phyloP scores from a whole-genome alignment of 2,113 vertebrate species.

The Ophiodon elongatus region DNA sequence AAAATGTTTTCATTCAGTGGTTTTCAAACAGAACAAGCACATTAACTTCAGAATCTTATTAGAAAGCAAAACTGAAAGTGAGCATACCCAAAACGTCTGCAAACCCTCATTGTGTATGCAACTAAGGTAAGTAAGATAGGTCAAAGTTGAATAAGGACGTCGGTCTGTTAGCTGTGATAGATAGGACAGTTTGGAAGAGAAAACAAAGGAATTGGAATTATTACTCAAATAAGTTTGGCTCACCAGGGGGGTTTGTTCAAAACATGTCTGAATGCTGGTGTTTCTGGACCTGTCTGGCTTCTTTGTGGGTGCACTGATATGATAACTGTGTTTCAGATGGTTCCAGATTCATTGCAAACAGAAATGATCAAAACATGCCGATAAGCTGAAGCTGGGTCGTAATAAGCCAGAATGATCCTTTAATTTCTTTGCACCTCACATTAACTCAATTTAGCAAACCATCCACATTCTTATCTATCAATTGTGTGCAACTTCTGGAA shows the following conservation, averaged over 20 bases:
- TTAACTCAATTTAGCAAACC: background rate
- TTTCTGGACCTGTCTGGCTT: background rate
- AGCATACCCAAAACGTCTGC: constrained; percentile 5
- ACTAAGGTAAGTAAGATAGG: constrained; percentile 26
- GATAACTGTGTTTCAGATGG: background rate
- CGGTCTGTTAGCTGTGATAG: constrained; percentile 9
- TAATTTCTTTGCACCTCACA: background rate
- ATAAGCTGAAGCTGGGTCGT: background rate
- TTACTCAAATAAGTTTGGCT: constrained; percentile 5
- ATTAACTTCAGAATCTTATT: constrained; percentile 4
- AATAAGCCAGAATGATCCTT: background rate
- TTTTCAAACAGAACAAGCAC: constrained; percentile 18
- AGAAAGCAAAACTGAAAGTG: constrained; percentile 10
- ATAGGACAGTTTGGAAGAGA: constrained; percentile 22
- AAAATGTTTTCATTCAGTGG: background rate
- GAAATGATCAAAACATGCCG: background rate
- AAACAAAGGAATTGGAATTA: constrained; percentile 12
- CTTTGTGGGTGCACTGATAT: background rate
- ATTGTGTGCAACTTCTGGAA: background rate
- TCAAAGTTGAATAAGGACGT: constrained; percentile 26
- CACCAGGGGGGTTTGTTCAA: background rate
- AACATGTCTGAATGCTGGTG: background rate
- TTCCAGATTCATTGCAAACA: background rate
- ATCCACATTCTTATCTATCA: background rate
- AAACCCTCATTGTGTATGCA: constrained; percentile 11